These are phyloP conservation scores for Plusia festucae DNA, from an alignment of 2,888 invertebrate species.

Conservation along the genomic window DNA sequence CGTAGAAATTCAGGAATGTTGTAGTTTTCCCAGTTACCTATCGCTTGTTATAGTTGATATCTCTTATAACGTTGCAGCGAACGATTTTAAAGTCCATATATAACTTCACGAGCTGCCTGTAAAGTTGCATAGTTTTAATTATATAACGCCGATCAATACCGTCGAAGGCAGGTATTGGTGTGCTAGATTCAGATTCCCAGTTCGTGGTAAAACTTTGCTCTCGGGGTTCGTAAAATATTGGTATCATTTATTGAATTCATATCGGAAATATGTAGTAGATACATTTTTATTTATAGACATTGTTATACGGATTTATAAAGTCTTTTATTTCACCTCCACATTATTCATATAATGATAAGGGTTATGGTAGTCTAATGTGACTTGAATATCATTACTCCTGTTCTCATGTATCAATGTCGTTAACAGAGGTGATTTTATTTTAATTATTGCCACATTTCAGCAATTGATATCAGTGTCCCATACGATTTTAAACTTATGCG, in stretches of 20 bases:
- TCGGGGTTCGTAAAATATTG: not conserved
- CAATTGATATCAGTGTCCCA: too few relatives aligned
- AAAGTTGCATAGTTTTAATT: slow-evolving; percentile 1
- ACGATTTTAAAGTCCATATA: not conserved
- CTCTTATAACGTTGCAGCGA: not conserved
- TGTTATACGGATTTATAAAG: not conserved
- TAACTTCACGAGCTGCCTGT: not conserved
- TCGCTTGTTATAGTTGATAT: not conserved
- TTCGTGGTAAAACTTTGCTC: not conserved
- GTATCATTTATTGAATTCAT: not conserved
- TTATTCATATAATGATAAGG: not conserved
- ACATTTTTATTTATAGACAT: not conserved
- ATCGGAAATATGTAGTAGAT: not conserved
- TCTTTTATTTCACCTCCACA: not conserved
- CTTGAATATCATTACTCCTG: not conserved
- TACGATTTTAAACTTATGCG: too few relatives aligned
- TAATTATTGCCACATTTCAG: too few relatives aligned
- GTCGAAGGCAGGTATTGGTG: not conserved
- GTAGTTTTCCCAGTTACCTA: not conserved
- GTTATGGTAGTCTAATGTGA: not conserved
- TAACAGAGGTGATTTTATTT: too few relatives aligned
- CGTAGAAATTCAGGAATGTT: too few relatives aligned
- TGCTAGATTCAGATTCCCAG: not conserved
- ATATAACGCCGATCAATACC: not conserved
- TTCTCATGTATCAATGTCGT: not conserved